These are phyloP conservation scores for Apis cerana DNA, from an alignment of 1,140 invertebrate genomes.

Conservation along the genomic window DNA sequence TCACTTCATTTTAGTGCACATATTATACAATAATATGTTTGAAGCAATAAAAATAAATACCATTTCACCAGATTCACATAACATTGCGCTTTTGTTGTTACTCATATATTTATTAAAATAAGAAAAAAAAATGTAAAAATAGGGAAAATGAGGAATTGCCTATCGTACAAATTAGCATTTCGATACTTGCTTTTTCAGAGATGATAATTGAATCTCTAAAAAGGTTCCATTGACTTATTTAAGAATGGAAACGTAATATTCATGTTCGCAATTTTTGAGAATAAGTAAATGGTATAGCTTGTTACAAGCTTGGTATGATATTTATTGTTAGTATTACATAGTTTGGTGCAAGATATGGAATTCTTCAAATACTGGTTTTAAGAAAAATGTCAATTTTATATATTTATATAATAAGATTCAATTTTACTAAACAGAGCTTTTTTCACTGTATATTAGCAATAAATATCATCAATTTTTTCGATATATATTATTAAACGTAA, in stretches of 20 bases:
- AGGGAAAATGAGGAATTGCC: too few relatives aligned
- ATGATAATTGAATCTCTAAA: neutral
- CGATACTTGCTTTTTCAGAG: neutral
- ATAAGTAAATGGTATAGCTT: neutral
- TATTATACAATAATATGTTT: slow-evolving; percentile 43
- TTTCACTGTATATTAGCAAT: neutral
- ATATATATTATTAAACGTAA: neutral
- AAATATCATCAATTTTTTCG: neutral
- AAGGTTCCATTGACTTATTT: neutral
- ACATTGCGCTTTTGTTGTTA: neutral
- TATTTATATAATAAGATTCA: too few relatives aligned
- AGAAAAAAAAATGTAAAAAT: too few relatives aligned
- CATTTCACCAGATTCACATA: slow-evolving; percentile 12
- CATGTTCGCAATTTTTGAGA: neutral
- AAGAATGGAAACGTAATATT: neutral
- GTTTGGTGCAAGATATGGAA: neutral
- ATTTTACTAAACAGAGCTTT: neutral
- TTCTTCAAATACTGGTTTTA: too few relatives aligned
- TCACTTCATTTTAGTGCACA: too few relatives aligned
- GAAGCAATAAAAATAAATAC: slow-evolving; percentile 52
- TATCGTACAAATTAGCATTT: slow-evolving; percentile 41
- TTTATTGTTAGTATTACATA: neutral
- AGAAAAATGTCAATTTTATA: too few relatives aligned
- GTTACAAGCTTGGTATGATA: neutral
- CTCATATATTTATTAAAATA: neutral